Percentiles rank a stretch among this genome's conserved stretches.
Evolutionary conservation across 2,888 invertebrate genomes (phyloP).

Genomic region (Drosophila pegasa): DNA sequence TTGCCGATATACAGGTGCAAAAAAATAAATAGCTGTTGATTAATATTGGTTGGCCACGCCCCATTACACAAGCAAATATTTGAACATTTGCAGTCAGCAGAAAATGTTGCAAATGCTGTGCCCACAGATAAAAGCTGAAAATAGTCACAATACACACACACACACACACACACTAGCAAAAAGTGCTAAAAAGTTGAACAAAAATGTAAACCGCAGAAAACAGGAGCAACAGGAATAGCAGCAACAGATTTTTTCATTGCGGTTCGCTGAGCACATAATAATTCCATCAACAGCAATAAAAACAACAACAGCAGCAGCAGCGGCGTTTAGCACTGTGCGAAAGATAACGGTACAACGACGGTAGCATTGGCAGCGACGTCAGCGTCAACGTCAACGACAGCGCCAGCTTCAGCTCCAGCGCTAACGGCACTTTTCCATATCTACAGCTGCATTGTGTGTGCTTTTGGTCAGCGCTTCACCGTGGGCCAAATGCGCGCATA

Average conservation of each 20-base stretch:
- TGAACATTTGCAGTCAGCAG: constrained; percentile 56
- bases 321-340: constrained; percentile 47
- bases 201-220: constrained; percentile 41
- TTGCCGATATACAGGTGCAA: constrained; percentile 2
- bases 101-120: constrained; percentile 37
- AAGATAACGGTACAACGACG: constrained; percentile 32
- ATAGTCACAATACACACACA: constrained; percentile 49
- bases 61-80: constrained; percentile 58
- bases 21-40: constrained; percentile 52
- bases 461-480: constrained; percentile 30
- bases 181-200: constrained; percentile 52
- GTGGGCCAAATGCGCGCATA: constrained; percentile 15
- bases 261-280: constrained; percentile 80
- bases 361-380: constrained; percentile 27
- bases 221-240: constrained; percentile 41
- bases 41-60: constrained; percentile 55
- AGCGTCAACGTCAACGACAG: constrained; percentile 34
- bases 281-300: constrained; percentile 71
- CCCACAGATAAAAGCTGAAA: constrained; percentile 67
- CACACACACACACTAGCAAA: not conserved
- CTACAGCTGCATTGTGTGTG: constrained; percentile 39
- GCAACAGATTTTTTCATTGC: constrained; percentile 66
- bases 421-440: constrained; percentile 41
- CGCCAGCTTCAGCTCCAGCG: constrained; percentile 28
- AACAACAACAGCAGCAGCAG: constrained; percentile 9